Conservation (phyloP, 2,888 invertebrate genomes). For the Lysandra coridon region DNA sequence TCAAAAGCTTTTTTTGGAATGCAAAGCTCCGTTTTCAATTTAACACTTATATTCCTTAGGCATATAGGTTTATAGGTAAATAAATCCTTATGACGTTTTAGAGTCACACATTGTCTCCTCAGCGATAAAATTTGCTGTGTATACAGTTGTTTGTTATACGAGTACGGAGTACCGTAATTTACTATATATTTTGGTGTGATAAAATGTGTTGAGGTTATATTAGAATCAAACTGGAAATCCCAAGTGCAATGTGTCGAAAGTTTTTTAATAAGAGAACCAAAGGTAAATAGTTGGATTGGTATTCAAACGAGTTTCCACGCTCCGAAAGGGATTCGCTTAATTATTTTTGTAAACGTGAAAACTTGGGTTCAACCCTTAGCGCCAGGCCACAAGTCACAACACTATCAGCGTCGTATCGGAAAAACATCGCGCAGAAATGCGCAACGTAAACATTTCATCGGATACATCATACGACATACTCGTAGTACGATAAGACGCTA, state of each 20-base stretch:
- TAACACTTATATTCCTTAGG: neutral
- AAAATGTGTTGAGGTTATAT: neutral
- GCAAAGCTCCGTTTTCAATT: slow-evolving; percentile 10
- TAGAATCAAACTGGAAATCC: slow-evolving; percentile 35
- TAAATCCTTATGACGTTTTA: neutral
- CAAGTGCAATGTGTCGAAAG: slow-evolving; percentile 64
- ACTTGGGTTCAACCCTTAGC: slow-evolving; percentile 59
- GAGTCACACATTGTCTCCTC: neutral
- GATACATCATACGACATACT: too few species aligned
- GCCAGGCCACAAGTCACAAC: neutral
- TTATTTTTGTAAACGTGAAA: slow-evolving; percentile 76
- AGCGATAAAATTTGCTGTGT: too few species aligned
- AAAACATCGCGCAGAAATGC: too few species aligned
- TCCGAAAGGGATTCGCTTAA: slow-evolving; percentile 53
- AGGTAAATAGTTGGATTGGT: slow-evolving; percentile 65
- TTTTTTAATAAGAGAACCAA: slow-evolving; percentile 69
- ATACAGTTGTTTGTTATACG: too few species aligned
- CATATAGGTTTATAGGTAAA: neutral
- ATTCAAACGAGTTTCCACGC: slow-evolving; percentile 53
- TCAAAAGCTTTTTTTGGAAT: neutral
- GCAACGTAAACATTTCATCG: too few species aligned
- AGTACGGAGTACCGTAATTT: too few species aligned
- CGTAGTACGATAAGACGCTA: too few species aligned
- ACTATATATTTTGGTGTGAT: too few species aligned
- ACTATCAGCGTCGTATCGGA: too few species aligned